Conservation (phyloP, 2,888 invertebrate genomes). For the Leuctra nigra region DNA sequence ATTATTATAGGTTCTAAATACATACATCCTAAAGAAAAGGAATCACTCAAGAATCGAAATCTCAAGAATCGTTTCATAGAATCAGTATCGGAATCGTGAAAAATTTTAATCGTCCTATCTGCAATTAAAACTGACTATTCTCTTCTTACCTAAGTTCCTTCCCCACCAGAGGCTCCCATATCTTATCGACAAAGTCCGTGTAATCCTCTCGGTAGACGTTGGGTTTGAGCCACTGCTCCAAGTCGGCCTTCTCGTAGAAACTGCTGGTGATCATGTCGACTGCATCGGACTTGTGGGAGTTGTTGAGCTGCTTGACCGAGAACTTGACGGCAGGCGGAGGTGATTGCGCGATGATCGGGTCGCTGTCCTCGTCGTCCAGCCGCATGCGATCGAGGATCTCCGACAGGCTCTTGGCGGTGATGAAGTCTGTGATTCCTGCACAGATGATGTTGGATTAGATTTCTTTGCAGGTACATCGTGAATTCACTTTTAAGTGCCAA, state of each 20-base stretch:
- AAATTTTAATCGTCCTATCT: not conserved
- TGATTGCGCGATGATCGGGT: not conserved
- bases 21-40: too few relatives aligned
- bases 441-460: too few relatives aligned
- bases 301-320: constrained; percentile 45
- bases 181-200: constrained; percentile 54
- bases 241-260: constrained; percentile 78
- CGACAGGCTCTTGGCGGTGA: constrained; percentile 61
- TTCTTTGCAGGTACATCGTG: too few relatives aligned
- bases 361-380: constrained; percentile 26
- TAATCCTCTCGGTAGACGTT: constrained; percentile 63
- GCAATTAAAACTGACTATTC: too few relatives aligned
- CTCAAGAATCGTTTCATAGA: not conserved
- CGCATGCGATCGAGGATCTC: constrained; percentile 59
- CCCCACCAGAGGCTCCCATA: constrained; percentile 63
- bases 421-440: constrained; percentile 69
- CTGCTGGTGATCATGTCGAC: constrained; percentile 69
- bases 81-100: not conserved
- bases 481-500: too few relatives aligned
- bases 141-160: constrained; percentile 47
- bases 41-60: not conserved
- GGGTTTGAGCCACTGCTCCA: constrained; percentile 71
- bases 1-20: too few relatives aligned
- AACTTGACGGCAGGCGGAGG: constrained; percentile 21
- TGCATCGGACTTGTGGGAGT: constrained; percentile 46